These are phyloP conservation scores for Penaeus chinensis DNA, from an alignment of 1,140 invertebrate genomes.

Conservation along the genomic window DNA sequence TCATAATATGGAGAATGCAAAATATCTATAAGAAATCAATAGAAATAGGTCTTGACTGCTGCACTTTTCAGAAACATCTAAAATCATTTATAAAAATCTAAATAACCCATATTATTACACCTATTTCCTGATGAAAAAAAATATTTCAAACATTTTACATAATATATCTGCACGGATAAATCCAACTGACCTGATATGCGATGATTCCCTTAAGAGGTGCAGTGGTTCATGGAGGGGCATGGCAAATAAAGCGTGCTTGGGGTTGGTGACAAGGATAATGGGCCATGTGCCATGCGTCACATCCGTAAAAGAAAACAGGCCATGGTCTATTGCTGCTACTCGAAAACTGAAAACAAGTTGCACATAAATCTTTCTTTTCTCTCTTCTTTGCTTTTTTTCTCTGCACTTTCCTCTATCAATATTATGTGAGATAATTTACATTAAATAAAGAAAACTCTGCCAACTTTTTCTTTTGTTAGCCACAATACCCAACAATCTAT, in stretches of 20 bases:
- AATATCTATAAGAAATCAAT: no score
- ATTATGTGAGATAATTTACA: not conserved
- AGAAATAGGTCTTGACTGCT: no score
- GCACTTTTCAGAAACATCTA: no score
- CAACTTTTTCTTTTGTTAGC: no score
- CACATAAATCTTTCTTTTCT: not conserved
- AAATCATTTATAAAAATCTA: no score
- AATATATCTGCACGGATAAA: no score
- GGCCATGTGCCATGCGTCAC: slow-evolving; percentile 80
- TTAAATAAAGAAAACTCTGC: no score
- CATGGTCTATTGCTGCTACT: slow-evolving; percentile 87
- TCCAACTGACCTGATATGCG: slow-evolving; percentile 78
- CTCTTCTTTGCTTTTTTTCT: not conserved
- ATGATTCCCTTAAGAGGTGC: slow-evolving; percentile 77
- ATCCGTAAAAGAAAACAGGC: slow-evolving; percentile 89
- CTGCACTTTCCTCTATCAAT: not conserved
- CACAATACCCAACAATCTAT: no score
- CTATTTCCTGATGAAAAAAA: no score
- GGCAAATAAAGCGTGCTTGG: slow-evolving; percentile 82
- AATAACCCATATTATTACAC: no score
- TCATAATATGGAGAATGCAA: no score
- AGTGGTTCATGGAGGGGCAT: slow-evolving; percentile 82
- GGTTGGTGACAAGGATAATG: slow-evolving; percentile 86
- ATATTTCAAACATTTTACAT: no score
- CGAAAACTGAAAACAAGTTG: slow-evolving; percentile 75